Evolutionary conservation across 1,140 invertebrate species (phyloP).

Genomic region (Leptoteleia sp.): DNA sequence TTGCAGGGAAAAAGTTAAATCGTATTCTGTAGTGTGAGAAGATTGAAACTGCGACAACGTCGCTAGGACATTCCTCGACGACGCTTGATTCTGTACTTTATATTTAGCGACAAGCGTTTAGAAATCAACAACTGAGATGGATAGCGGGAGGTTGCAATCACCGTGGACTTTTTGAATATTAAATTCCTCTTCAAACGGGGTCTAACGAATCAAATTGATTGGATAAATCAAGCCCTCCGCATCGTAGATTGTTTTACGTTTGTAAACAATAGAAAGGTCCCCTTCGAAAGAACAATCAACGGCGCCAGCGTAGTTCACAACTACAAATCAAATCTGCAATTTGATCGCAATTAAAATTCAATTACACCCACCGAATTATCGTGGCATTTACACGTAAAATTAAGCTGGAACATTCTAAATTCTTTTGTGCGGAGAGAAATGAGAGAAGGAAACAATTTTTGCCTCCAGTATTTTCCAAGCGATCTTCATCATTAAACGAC

Average conservation of each 20-base stretch:
- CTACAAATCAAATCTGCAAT: too few relatives aligned
- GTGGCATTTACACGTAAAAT: too few relatives aligned
- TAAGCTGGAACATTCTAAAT: too few relatives aligned
- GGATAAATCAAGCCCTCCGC: too few relatives aligned
- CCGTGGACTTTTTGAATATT: conserved; percentile 37
- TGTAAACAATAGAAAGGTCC: too few relatives aligned
- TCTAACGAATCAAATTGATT: too few relatives aligned
- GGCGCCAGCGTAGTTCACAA: too few relatives aligned
- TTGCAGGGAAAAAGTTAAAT: conserved; percentile 29
- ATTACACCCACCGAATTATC: too few relatives aligned
- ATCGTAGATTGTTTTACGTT: too few relatives aligned
- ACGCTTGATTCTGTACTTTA: conserved; percentile 73
- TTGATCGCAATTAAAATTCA: too few relatives aligned
- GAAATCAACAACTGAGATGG: conserved; percentile 63
- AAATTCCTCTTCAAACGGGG: conserved; percentile 10
- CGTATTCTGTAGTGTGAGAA: conserved; percentile 62
- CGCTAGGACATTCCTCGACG: conserved; percentile 71
- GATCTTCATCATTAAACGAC: conserved; percentile 13
- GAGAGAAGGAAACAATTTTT: conserved; percentile 7
- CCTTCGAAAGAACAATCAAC: too few relatives aligned
- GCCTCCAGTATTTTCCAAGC: neutral
- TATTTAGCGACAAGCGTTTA: conserved; percentile 73
- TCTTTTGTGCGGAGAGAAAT: too few relatives aligned
- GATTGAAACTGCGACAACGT: conserved; percentile 68
- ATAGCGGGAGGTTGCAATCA: conserved; percentile 63